Conservation (phyloP, 53 echinoderm and acorn worm genomes). For the Crossaster papposus region DNA sequence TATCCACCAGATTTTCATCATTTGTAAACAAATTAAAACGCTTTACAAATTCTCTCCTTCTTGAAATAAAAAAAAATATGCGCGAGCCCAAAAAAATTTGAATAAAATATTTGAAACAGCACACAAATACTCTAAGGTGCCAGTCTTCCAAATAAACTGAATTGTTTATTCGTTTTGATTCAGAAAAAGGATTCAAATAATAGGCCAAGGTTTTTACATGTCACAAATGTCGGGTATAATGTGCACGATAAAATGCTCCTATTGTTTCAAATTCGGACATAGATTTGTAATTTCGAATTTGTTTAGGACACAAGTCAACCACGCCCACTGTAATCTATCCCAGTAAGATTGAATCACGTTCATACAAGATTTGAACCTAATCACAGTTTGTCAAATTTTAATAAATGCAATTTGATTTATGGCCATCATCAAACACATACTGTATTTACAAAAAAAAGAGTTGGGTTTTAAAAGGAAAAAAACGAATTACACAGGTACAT, state of each 20-base stretch:
- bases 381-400: no score
- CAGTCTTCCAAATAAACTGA: neutral
- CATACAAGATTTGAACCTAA: no score
- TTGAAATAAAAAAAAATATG: neutral
- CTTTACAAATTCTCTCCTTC: no score
- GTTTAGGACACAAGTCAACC: neutral
- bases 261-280: neutral
- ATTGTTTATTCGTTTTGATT: neutral
- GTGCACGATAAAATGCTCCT: neutral
- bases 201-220: neutral
- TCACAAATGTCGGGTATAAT: neutral
- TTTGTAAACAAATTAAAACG: no score
- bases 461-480: no score
- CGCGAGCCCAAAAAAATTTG: neutral
- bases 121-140: neutral
- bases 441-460: no score
- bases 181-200: neutral
- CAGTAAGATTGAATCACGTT: no score
- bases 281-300: neutral
- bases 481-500: no score
- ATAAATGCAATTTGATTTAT: no score
- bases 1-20: no score
- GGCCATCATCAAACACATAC: no score
- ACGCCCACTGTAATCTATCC: no score
- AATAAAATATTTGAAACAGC: neutral